Percentiles rank a stretch among this genome's conserved stretches.
Evolutionary conservation across 2,797 vertebrate genomes (phyloP).

Genomic region (Onychomys torridus): DNA sequence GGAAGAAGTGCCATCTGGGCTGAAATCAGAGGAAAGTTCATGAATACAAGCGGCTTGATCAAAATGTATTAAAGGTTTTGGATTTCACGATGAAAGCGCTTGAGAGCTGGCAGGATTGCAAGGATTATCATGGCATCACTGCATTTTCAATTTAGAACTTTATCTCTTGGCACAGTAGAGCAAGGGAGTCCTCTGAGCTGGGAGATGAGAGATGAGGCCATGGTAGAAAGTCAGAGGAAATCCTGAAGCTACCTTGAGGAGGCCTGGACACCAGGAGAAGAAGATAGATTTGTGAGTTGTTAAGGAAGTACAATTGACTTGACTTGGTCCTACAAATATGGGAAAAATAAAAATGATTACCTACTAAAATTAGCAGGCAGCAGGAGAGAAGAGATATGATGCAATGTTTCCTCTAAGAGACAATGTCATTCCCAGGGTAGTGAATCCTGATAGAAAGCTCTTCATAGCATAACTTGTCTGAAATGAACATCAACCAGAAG

Average conservation of each 20-base stretch:
- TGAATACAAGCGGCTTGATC: constrained; percentile 46
- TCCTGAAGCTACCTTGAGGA: not conserved
- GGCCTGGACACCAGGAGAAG: not conserved
- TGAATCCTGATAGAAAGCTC: not conserved
- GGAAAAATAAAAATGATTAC: not conserved
- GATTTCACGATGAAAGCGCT: constrained; percentile 55
- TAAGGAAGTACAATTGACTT: not conserved
- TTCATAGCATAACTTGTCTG: not conserved
- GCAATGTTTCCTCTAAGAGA: constrained; percentile 9
- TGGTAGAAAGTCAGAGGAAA: not conserved
- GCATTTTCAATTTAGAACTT: constrained; percentile 52
- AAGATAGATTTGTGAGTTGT: not conserved
- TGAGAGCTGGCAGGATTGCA: constrained; percentile 6
- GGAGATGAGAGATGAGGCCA: constrained; percentile 17
- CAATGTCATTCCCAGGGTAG: not conserved
- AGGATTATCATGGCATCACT: not conserved
- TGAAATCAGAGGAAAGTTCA: not conserved
- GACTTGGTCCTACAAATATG: not conserved
- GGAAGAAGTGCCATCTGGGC: not conserved
- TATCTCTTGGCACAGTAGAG: not conserved
- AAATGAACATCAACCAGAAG: constrained; percentile 1
- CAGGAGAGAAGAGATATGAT: not conserved
- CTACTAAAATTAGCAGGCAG: not conserved
- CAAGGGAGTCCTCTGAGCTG: not conserved
- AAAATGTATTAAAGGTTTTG: constrained; percentile 42